These are phyloP conservation scores for Huso huso DNA, from an alignment of 2,797 vertebrate genomes.

Conservation along the genomic window DNA sequence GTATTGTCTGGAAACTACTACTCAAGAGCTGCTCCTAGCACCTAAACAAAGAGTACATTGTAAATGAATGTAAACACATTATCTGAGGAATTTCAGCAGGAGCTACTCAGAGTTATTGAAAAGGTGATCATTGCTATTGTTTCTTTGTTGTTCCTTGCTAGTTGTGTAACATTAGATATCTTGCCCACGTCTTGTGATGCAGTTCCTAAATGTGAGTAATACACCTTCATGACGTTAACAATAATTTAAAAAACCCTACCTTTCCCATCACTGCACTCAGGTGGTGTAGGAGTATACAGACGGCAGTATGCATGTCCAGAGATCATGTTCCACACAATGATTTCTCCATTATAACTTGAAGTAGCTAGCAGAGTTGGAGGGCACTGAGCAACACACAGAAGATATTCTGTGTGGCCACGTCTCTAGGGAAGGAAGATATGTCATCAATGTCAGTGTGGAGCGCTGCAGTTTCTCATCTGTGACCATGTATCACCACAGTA, in stretches of 20 bases:
- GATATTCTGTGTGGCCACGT: constrained; percentile 50
- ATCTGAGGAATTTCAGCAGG: not conserved
- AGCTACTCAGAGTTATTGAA: no score
- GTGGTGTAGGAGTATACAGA: constrained; percentile 31
- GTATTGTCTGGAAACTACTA: no score
- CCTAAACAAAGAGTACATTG: no score
- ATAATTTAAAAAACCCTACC: constrained; percentile 27
- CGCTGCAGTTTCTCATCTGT: not conserved
- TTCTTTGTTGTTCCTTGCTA: no score
- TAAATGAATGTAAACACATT: not conserved
- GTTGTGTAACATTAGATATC: no score
- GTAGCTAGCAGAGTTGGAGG: constrained; percentile 58
- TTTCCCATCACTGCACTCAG: constrained; percentile 21
- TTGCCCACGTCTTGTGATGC: no score
- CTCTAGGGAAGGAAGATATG: constrained; percentile 31
- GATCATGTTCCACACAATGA: constrained; percentile 60
- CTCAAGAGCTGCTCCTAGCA: no score
- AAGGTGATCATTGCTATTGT: no score
- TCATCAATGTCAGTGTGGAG: not conserved
- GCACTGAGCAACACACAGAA: constrained; percentile 57
- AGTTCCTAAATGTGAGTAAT: no score
- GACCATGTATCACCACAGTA: no score
- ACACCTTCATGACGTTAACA: not conserved
- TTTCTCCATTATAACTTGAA: constrained; percentile 57
- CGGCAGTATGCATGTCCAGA: constrained; percentile 53